Evolutionary conservation across 2,113 vertebrate species (phyloP), one percentile per base, ranked within the genome.

Genomic region (Chaenogobius annularis): DNA sequence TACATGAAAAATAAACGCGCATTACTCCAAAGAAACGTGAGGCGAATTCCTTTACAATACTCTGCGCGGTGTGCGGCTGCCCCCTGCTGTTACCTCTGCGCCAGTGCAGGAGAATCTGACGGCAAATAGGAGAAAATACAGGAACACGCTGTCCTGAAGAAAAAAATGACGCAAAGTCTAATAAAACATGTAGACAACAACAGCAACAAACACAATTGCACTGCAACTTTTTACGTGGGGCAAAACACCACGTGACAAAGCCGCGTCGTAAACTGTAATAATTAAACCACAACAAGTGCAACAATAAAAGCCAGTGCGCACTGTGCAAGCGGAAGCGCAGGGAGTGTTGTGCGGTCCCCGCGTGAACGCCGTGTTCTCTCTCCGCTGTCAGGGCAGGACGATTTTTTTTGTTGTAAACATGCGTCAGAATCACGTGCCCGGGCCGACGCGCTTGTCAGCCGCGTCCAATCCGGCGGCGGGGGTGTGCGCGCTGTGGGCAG

Each of bases 341-440:
- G 1, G 0, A 26, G 40, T 5, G 43, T 47, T 6, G 64, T 23
- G 26, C 4, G 26, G 26, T 31, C 26, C 26, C 43, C 64, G 22
- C 20, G 14, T 20, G 62, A 40, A 40, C 40, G 62, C 40, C 10
- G 43, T 63, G 61, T 63, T 63, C 61, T 43, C 61, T 63, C 7
- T n/a, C n/a, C n/a, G 31, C 61, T 43, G 13, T 40, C 37, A 61
- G 68, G 23, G 72, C 81, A 54, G 84, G 88, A 31, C 26, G 26
- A 31, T 90, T 92, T 92, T n/a, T n/a, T n/a, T n/a, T n/a, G n/a
- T n/a, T 93, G 91, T 94, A 92, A 94, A 93, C 91, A 90, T 89
- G 91, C 92, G 93, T 94, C 92, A 89, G 71, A 71, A 87, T 72
- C 93, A 92, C 80, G 92, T 94, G 92, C 92, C 76, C 19, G 8